Base-by-base conservation (phyloP, 2,888 invertebrate genomes). In the Acleris sparsana region DNA sequence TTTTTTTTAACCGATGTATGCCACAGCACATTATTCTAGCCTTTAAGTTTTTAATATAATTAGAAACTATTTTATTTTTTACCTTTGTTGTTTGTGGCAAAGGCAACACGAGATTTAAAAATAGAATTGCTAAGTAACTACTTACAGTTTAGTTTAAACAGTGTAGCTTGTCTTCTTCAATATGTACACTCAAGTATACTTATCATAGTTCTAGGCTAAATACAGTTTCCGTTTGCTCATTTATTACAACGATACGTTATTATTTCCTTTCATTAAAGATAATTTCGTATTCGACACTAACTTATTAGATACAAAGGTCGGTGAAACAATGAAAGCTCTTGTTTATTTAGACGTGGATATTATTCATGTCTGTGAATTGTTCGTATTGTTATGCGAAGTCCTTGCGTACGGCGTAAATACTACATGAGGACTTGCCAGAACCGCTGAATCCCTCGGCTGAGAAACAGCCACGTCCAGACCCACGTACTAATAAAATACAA, bases 1-100 rank as follows among this genome's bases (percentile, higher is more conserved):
- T 72, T 77, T 78, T 78, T 79, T 75, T 70, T 63, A 68, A 75
- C 71, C 73, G 73, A 72, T 69, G 73, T 75, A 70, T 69, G 71
- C 73, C 72, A 33, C 51, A 39, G 22, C 49, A 59, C 16, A 18
- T 17, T 46, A 20, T 43, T 57, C 11, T 46, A 17, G 25, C 25
- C 13, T 25, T 57, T 44, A 7, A 44, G 22, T 7, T 44, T 55
- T 44, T 56, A 18, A n/a, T n/a, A n/a, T n/a, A n/a, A 56, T 20
- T 44, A 16, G 1, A 13, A n/a, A 46, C 5, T 17, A 16, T 5
- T 46, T 7, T 2, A 46, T n/a, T 39, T 39, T 39, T 39, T 13
- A 39, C 33, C 33, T 25, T 7, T 25, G 9, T 33, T 9, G 33
- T 11, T 9, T 9, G 9, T 9, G 33, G 9, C 9, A 33, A 25